Conservation (phyloP, 2,113 vertebrate genomes). For the Pipra filicauda region DNA sequence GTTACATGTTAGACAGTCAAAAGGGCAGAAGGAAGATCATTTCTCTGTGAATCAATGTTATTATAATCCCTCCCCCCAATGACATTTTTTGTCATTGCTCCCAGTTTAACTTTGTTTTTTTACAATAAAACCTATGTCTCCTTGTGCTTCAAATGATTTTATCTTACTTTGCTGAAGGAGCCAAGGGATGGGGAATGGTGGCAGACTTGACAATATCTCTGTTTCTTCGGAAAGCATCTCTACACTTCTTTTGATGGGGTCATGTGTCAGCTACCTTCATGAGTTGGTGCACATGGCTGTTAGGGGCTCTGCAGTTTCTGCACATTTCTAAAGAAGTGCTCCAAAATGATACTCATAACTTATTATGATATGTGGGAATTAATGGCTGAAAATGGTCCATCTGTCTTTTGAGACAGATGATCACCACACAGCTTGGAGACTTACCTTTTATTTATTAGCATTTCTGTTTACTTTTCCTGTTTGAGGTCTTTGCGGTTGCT, state of each 20-base stretch:
- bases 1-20: background rate
- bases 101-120: background rate
- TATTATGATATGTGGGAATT: background rate
- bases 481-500: background rate
- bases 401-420: background rate
- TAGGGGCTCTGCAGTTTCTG: background rate
- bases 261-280: background rate
- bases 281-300: background rate
- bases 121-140: background rate
- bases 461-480: background rate
- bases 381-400: background rate
- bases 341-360: background rate
- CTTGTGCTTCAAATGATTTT: background rate
- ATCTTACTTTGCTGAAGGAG: background rate
- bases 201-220: background rate
- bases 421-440: background rate
- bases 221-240: background rate
- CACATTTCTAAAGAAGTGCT: background rate
- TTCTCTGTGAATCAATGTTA: background rate
- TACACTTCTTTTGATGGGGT: background rate
- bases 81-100: background rate
- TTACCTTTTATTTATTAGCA: background rate
- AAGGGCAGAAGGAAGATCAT: fast-evolving
- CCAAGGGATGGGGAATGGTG: background rate
- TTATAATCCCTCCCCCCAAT: background rate